phyloP scores from a whole-genome alignment of 2,113 vertebrate genomes.

The Urocynchramus pylzowi region DNA sequence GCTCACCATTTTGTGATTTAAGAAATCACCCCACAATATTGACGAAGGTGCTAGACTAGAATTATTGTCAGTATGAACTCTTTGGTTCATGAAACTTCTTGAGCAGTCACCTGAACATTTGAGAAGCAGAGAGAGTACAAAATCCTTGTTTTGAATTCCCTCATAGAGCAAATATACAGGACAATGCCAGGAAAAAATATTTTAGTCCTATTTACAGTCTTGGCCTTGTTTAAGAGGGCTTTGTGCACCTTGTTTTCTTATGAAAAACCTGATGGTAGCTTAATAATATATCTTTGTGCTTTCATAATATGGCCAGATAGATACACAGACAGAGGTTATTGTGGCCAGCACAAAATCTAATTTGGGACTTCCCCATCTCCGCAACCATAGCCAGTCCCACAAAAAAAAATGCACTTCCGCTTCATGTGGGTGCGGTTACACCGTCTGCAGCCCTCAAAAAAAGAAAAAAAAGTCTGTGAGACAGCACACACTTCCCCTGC shows the following conservation, averaged over 20 bases:
- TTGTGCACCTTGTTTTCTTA: neutral
- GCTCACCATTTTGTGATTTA: neutral
- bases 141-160: neutral
- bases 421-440: neutral
- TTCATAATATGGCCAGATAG: neutral
- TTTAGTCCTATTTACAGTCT: neutral
- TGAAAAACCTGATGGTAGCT: neutral
- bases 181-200: neutral
- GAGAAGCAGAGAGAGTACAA: neutral
- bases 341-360: neutral
- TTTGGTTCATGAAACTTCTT: neutral
- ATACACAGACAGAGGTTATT: neutral
- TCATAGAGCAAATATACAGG: neutral
- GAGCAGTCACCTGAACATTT: neutral
- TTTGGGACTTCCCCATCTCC: slow-evolving; percentile 20
- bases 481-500: neutral
- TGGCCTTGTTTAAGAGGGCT: neutral
- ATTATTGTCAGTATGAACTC: neutral
- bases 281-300: neutral
- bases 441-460: neutral
- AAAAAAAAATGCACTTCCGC: neutral
- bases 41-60: neutral
- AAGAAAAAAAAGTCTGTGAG: accelerated
- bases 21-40: neutral
- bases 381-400: neutral